Conservation (phyloP, 2,113 vertebrate genomes). For the Callipepla squamata region DNA sequence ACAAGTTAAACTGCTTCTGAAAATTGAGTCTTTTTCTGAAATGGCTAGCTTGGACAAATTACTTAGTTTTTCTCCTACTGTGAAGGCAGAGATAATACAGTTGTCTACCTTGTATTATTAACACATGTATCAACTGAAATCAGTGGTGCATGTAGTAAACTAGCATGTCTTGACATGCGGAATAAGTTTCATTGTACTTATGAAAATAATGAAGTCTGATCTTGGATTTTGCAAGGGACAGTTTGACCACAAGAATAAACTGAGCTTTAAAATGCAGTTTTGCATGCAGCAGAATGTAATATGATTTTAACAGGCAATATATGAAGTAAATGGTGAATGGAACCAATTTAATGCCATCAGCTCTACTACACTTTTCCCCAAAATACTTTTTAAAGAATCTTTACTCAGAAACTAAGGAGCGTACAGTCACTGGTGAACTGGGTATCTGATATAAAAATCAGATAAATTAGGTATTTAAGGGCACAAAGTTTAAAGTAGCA, state of each 20-base stretch:
- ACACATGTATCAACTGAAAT: neutral
- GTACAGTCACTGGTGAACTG: neutral
- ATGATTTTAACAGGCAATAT: neutral
- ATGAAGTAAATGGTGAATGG: neutral
- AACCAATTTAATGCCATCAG: neutral
- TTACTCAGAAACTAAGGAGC: neutral
- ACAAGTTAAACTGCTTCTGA: neutral
- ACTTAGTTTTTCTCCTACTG: neutral
- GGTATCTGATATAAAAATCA: neutral
- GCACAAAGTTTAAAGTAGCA: neutral
- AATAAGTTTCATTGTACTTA: neutral
- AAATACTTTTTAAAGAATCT: neutral
- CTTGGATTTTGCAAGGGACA: neutral
- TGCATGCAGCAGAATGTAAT: neutral
- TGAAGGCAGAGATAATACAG: neutral
- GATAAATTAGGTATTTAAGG: neutral
- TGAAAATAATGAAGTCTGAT: neutral
- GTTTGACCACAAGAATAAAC: neutral
- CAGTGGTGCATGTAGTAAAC: neutral
- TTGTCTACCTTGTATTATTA: neutral
- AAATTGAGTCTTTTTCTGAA: neutral
- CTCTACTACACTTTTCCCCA: neutral
- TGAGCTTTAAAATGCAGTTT: neutral
- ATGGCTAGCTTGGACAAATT: neutral
- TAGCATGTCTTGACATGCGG: neutral